A percentile compares a stretch with the other conserved stretches of the same genome.
These are phyloP conservation scores for Dryococelus australis DNA, from an alignment of 2,888 invertebrate genomes.

Conservation along the genomic window DNA sequence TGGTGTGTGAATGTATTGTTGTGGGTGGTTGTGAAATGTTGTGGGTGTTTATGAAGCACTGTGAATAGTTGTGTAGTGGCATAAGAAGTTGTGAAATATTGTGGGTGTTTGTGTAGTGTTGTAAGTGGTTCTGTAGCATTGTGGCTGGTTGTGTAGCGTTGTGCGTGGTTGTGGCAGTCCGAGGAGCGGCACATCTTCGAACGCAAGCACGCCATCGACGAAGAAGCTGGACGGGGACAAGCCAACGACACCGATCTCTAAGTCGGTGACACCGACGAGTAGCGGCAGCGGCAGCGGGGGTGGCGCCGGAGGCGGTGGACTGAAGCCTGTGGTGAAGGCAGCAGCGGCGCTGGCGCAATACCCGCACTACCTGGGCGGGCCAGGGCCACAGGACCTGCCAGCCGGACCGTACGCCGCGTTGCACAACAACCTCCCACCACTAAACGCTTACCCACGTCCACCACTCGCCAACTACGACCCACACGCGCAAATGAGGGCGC, in stretches of 20 bases:
- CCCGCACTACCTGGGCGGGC: conserved; percentile 67
- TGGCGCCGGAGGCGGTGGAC: conserved; percentile 63
- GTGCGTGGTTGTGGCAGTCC: conserved; percentile 55
- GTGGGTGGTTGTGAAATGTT: too few relatives aligned
- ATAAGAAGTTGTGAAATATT: too few relatives aligned
- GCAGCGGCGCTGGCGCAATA: conserved; percentile 66
- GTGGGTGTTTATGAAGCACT: too few relatives aligned
- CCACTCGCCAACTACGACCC: conserved; percentile 72
- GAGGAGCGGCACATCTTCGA: conserved; percentile 87
- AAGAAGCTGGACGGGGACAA: conserved; percentile 86
- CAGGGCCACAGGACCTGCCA: conserved; percentile 66
- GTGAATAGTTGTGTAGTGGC: too few relatives aligned
- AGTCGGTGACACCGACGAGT: conserved; percentile 86
- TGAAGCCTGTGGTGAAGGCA: conserved; percentile 63
- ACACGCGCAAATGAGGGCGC: conserved; percentile 72
- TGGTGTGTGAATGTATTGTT: too few relatives aligned
- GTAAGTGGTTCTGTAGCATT: too few relatives aligned
- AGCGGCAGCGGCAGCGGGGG: conserved; percentile 63
- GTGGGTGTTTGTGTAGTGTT: too few relatives aligned
- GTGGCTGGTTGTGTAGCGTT: too few relatives aligned
- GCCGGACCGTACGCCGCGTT: conserved; percentile 66
- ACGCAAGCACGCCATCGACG: conserved; percentile 88
- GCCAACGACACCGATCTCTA: conserved; percentile 89
- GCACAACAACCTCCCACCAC: conserved; percentile 69
- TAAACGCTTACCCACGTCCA: conserved; percentile 72